Percentiles rank a stretch among this genome's conserved stretches.
These are phyloP conservation scores for Calliopum simillimum DNA, from an alignment of 2,888 invertebrate genomes.

Conservation along the genomic window DNA sequence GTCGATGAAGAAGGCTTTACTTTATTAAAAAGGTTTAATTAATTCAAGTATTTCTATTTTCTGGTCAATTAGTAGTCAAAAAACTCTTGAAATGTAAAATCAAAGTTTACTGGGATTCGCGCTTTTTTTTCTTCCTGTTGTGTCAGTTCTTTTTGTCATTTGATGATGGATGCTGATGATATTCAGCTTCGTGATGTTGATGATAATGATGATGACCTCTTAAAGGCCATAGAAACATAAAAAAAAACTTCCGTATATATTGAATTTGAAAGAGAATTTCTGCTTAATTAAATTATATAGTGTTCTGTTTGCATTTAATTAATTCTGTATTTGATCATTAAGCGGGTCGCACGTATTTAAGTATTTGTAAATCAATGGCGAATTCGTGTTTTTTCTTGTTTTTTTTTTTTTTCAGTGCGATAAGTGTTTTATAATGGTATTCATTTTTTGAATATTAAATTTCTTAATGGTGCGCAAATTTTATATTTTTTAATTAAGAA, in stretches of 20 bases:
- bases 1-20: too few species aligned
- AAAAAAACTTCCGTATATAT: not conserved
- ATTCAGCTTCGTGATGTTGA: too few species aligned
- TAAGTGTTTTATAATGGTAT: too few species aligned
- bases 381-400: not conserved
- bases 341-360: too few species aligned
- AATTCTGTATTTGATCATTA: constrained; percentile 1
- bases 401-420: too few species aligned
- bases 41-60: not conserved
- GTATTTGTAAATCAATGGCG: too few species aligned
- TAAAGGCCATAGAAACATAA: not conserved
- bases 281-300: constrained; percentile 15
- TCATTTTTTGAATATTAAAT: too few species aligned
- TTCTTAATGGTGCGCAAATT: too few species aligned
- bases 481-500: too few species aligned
- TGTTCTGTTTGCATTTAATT: constrained; percentile 2
- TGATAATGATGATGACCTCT: too few species aligned
- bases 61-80: constrained; percentile 11
- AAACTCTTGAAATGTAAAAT: not conserved
- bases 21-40: constrained; percentile 2
- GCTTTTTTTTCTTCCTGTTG: too few species aligned
- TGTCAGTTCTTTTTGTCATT: not conserved
- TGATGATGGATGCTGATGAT: not conserved
- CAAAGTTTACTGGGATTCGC: not conserved
- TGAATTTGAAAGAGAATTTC: not conserved